Evolutionary conservation across 2,113 vertebrate species (phyloP), one percentile per base, ranked within the genome.

Genomic region (Urocitellus parryii): DNA sequence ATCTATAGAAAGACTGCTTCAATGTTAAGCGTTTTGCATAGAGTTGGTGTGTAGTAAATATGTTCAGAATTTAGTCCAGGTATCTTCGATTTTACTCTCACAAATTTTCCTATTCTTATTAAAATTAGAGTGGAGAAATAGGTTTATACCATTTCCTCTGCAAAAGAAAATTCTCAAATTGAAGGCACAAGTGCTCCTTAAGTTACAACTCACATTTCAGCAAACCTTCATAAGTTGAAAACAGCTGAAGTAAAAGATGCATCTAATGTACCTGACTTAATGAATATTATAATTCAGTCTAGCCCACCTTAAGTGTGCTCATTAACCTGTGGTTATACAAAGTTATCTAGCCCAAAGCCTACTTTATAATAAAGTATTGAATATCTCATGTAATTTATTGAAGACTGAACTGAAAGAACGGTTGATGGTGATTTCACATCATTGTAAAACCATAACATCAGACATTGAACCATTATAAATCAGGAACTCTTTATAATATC

Each of bases 21-120:
- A 45, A 16, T 32, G 7, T 78, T 72, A 37, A 39, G 13, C 58
- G 14, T 37, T 67, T 87, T 76, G 22, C 18, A 34, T 4, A 73
- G 73, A 85, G 32, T n/a, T 65, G 27, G 42, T 10, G 7, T 14
- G 0, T 2, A 70, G 12, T 37, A 48, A 53, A 8, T 48, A 2
- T 68, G 11, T 68, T 91, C 14, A 27, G 8, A 72, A n/a, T 81
- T 81, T 96, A 18, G 10, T 58, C 53, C 77, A 27, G 53, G 8
- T 45, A 45, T 79, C 56, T 91, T 83, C 4, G 16, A 42, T 70
- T 92, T 84, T 93, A 61, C n/a, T 51, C 29, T 58, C 2, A 11
- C 10, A 29, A 61, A 27, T 39, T 81, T 89, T 92, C 12, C 51
- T 83, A 8, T 67, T 90, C n/a, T 86, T 94, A 45, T 92, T 87